These are phyloP conservation scores for Agrochola macilenta DNA, from an alignment of 2,888 invertebrate genomes.

Conservation along the genomic window DNA sequence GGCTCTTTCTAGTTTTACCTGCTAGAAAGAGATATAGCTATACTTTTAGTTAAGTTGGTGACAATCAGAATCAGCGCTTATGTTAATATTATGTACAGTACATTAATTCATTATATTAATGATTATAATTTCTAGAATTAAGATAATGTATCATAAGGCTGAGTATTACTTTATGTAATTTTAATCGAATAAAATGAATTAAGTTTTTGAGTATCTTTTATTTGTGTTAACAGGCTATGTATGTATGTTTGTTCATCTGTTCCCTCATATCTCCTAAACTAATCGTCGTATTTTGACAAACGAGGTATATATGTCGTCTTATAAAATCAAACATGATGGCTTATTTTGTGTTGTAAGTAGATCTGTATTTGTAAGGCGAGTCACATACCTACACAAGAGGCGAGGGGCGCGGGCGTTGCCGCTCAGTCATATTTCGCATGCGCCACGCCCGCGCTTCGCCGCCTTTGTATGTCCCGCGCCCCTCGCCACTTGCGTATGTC, in stretches of 20 bases:
- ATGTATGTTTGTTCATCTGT: not conserved
- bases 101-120: conserved; percentile 76
- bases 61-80: not conserved
- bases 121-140: conserved; percentile 68
- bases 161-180: conserved; percentile 80
- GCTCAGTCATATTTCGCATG: too few relatives aligned
- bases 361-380: not conserved
- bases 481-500: too few relatives aligned
- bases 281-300: not conserved
- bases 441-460: too few relatives aligned
- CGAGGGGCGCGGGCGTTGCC: too few relatives aligned
- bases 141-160: conserved; percentile 80
- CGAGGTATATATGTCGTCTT: not conserved
- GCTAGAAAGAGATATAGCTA: not conserved
- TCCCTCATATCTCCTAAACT: not conserved
- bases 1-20: not conserved
- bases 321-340: not conserved
- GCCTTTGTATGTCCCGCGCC: too few relatives aligned
- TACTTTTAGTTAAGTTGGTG: conserved; percentile 12
- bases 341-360: not conserved
- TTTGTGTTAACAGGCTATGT: not conserved
- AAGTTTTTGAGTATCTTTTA: conserved; percentile 64
- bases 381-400: too few relatives aligned
- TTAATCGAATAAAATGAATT: conserved; percentile 78
- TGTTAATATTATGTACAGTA: conserved; percentile 60